phyloP scores from a whole-genome alignment of 2,797 vertebrate species.

The Poecilia picta region DNA sequence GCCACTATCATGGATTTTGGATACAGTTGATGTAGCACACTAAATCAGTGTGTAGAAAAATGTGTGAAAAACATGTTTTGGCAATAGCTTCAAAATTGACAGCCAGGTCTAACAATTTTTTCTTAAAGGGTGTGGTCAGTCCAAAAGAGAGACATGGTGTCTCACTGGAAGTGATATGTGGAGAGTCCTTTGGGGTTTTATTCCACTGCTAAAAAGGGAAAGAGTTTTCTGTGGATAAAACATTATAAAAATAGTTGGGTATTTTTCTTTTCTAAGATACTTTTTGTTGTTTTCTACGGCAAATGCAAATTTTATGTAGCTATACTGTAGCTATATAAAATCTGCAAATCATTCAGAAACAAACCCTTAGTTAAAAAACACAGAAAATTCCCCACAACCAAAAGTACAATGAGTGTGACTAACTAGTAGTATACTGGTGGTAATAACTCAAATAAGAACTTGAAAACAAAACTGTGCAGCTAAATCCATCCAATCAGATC shows the following conservation, averaged over 20 bases:
- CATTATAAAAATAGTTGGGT: too few species aligned
- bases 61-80: neutral
- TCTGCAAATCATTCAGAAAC: neutral
- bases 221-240: slow-evolving; percentile 8
- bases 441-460: neutral
- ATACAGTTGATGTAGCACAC: neutral
- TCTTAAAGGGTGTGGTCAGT: neutral
- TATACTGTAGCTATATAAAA: neutral
- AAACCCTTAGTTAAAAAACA: neutral
- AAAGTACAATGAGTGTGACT: neutral
- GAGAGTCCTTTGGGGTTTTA: neutral
- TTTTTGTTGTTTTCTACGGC: neutral
- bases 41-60: neutral
- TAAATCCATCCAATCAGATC: neutral
- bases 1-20: neutral
- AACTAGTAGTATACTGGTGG: neutral
- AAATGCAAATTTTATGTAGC: neutral
- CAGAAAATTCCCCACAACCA: neutral
- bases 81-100: neutral
- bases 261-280: slow-evolving; percentile 6
- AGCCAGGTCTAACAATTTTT: neutral
- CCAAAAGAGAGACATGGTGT: neutral
- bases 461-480: neutral
- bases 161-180: neutral
- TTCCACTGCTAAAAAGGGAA: neutral